Evolutionary conservation across 1,140 invertebrate species (phyloP), one percentile per base, ranked within the genome.

Genomic region (Drosophila kepulauana): DNA sequence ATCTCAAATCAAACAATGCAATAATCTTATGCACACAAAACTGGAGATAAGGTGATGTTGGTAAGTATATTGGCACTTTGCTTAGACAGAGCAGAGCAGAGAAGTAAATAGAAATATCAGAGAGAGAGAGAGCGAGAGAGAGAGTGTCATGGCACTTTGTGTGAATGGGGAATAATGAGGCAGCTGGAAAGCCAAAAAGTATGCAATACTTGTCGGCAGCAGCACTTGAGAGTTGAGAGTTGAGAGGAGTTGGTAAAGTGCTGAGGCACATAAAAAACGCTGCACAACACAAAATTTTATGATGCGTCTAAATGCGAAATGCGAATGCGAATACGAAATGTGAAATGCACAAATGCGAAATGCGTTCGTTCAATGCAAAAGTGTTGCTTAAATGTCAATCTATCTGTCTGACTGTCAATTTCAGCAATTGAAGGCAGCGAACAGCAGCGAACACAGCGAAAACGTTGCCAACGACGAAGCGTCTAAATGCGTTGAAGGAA

Each of bases 371-470:
- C 79, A 75, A 79, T 79, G 79, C 79, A 79, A 79, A 88, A 88
- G 85, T 89, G 85, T 89, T 89, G 81, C 85, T 85, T 89, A 89
- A 89, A 89, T 89, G 85, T 89, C 85, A 89, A 89, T 89, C 85
- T 89, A 89, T 89, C 82, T 76, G 77, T 89, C 85, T 85, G 85
- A 79, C 81, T 91, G 88, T 91, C 88, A 91, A 91, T 91, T 91
- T 75, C 73, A 91, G 85, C 84, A 88, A 89, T 89, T 84, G 84
- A 69, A 78, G 56, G 72, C 62, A 69, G 67, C 71, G 46, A 57
- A 6, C 69, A 30, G 11, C 54, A 52, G 28, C 63, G 43, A 5
- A 51, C 20, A 4, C 38, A 6, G 13, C 78, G 13, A 20, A 51
- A 59, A 52, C 54, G 45, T 59, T 70, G 64, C 75, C 75, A 68